Conservation (phyloP, 2,888 invertebrate genomes). For the Drosophila rellima region DNA sequence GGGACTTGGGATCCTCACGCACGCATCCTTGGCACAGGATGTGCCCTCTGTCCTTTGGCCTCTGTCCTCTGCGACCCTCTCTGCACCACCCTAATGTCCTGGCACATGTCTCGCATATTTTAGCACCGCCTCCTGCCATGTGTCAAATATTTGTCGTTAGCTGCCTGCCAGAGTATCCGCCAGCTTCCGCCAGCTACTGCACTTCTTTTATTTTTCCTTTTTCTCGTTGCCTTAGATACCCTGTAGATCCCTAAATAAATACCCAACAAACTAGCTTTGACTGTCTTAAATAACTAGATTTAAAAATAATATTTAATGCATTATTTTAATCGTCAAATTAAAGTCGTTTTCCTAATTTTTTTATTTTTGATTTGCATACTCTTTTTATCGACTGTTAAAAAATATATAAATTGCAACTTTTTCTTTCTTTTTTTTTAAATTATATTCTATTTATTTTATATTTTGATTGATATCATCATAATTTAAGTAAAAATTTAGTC, state of each 20-base stretch:
- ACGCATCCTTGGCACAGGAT: conserved; percentile 34
- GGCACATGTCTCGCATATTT: conserved; percentile 76
- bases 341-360: too few relatives aligned
- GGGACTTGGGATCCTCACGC: conserved; percentile 35
- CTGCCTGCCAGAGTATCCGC: conserved; percentile 49
- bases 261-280: background rate
- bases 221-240: background rate
- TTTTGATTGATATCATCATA: too few relatives aligned
- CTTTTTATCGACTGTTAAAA: too few relatives aligned
- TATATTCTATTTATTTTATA: too few relatives aligned
- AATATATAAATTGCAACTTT: too few relatives aligned
- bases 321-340: too few relatives aligned
- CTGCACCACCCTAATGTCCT: conserved; percentile 14
- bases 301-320: too few relatives aligned
- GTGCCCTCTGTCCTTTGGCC: background rate
- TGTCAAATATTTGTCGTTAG: conserved; percentile 79
- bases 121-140: conserved; percentile 56
- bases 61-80: background rate
- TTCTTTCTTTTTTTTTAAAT: background rate
- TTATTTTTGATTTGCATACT: too few relatives aligned
- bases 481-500: background rate
- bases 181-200: conserved; percentile 57
- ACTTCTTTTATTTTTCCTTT: conserved; percentile 7
- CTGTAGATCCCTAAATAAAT: background rate
- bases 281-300: background rate